Conservation (phyloP, 2,888 invertebrate species). For the Callosobruchus maculatus region DNA sequence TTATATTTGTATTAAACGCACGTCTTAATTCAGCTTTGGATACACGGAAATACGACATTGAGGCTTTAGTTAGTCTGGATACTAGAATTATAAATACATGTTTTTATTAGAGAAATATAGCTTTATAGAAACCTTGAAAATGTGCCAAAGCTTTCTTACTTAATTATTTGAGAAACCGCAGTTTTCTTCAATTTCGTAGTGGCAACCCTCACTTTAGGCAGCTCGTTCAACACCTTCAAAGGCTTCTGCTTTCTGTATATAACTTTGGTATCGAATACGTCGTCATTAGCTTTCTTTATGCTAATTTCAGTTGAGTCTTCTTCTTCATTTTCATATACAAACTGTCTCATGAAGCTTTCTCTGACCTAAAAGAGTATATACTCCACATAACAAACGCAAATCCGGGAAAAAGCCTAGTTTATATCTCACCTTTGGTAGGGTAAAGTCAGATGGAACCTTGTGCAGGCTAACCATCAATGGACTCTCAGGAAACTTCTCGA, state of each 20-base stretch:
- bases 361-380: constrained; percentile 61
- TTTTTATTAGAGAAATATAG: too few relatives aligned
- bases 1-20: too few relatives aligned
- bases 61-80: too few relatives aligned
- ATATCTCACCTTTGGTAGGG: constrained; percentile 71
- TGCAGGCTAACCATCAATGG: constrained; percentile 96
- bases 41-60: too few relatives aligned
- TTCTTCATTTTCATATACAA: constrained; percentile 84
- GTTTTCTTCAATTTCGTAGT: constrained; percentile 75
- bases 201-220: constrained; percentile 78
- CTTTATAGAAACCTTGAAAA: too few relatives aligned
- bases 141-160: constrained; percentile 53
- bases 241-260: constrained; percentile 82
- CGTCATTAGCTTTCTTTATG: constrained; percentile 54
- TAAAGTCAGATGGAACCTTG: constrained; percentile 90
- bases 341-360: constrained; percentile 98
- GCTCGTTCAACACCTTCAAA: constrained; percentile 74
- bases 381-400: too few relatives aligned
- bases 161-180: constrained; percentile 83
- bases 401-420: too few relatives aligned
- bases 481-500: constrained; percentile 97
- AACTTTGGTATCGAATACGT: constrained; percentile 69
- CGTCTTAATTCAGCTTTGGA: too few relatives aligned
- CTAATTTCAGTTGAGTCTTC: constrained; percentile 66
- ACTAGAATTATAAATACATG: too few relatives aligned